Percentiles rank a stretch among this genome's conserved stretches.
Evolutionary conservation across 2,113 vertebrate genomes (phyloP).

Genomic region (Delphinapterus leucas): DNA sequence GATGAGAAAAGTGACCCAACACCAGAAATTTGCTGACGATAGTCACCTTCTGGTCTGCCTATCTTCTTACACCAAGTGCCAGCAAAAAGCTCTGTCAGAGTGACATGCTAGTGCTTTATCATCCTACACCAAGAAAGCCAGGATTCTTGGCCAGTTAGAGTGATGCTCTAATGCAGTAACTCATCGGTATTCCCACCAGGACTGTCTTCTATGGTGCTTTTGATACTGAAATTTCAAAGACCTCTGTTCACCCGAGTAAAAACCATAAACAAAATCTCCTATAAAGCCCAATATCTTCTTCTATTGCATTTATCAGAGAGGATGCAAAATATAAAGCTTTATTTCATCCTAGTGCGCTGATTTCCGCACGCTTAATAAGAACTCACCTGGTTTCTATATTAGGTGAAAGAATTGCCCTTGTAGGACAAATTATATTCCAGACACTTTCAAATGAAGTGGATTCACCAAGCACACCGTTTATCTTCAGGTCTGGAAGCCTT

Average conservation of each 20-base stretch:
- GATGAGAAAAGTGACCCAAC: background rate
- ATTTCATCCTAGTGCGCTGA: background rate
- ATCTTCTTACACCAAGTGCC: background rate
- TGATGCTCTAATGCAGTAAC: background rate
- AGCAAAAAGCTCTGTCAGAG: background rate
- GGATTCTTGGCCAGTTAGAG: background rate
- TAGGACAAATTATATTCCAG: background rate
- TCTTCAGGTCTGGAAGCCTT: background rate
- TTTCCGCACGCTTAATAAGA: background rate
- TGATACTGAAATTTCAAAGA: background rate
- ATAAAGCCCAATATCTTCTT: background rate
- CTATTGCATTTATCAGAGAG: background rate
- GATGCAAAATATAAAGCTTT: background rate
- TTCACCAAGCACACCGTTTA: background rate
- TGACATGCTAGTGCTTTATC: background rate
- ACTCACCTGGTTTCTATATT: background rate
- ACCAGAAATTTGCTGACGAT: background rate
- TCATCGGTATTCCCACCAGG: background rate
- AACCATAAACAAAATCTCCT: background rate
- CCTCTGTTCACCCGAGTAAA: background rate
- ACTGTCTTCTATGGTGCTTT: background rate
- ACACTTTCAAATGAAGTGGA: background rate
- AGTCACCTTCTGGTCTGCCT: conserved; percentile 25
- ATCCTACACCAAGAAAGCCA: background rate
- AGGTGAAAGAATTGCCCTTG: background rate